Percentiles rank a stretch among this genome's conserved stretches.
Conservation (phyloP, 1,140 invertebrate species). For the Diorhabda elongata region DNA sequence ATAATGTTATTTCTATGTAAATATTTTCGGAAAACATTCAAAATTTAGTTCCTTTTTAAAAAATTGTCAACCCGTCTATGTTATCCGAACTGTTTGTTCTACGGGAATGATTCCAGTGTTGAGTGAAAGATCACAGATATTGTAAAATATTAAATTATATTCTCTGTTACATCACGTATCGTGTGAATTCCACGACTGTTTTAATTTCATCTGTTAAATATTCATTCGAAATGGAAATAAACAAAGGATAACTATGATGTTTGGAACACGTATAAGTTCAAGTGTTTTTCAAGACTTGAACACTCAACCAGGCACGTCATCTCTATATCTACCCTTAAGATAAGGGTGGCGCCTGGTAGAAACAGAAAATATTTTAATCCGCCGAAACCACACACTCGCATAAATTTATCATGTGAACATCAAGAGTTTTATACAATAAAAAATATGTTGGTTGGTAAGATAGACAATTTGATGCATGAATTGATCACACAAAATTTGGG, state of each 20-base stretch:
- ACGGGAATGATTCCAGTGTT: background rate
- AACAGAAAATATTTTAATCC: no score
- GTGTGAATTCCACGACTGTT: background rate
- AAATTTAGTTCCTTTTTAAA: no score
- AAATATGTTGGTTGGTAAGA: no score
- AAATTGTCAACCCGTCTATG: no score
- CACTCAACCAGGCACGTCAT: background rate
- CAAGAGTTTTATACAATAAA: no score
- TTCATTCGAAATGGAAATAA: background rate
- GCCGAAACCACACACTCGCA: no score
- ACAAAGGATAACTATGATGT: background rate
- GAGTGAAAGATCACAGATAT: background rate
- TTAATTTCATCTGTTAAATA: constrained; percentile 1
- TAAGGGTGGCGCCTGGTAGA: background rate
- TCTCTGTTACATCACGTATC: background rate
- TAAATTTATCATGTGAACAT: no score
- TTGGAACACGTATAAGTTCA: background rate
- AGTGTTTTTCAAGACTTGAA: background rate
- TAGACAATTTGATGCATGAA: no score
- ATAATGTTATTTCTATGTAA: no score
- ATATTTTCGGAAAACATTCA: no score
- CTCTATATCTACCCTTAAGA: background rate
- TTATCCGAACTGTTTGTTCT: no score
- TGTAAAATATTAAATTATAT: background rate
- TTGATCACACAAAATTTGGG: no score